Evolutionary conservation across 2,113 vertebrate genomes (phyloP), one percentile per base, ranked within the genome.

Genomic region (Odocoileus virginianus): DNA sequence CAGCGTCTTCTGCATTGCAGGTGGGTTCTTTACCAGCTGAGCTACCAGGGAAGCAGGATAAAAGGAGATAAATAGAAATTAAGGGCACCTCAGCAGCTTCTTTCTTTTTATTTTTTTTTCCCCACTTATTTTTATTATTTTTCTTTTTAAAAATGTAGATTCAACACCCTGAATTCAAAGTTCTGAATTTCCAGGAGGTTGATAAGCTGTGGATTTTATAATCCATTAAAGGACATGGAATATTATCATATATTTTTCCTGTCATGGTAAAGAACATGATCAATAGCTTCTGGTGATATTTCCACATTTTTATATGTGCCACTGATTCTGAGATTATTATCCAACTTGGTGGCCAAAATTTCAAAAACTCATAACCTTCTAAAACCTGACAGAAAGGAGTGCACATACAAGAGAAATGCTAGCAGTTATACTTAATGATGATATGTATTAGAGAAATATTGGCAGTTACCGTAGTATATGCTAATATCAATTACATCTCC

Each of bases 301-400:
- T 58, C 13, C 23, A 81, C 14, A 78, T 74, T 89, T 94, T 64
- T 58, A 45, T 50, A 52, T 50, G 28, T 64, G 47, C 15, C n/a
- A 78, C 54, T 52, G 7, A n/a, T 78, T 79, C 79, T 78, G 43
- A 89, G 7, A 58, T 28, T 74, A 6, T 28, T 84, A 83, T n/a
- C 19, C 15, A 81, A 50, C 13, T 88, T 25, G 76, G 15, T 55
- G 28, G 12, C 52, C 15, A 93, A 60, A 55, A 71, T 33, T 81
- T 89, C 7, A 52, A 82, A 94, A 40, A 54, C 2, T 54, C 4
- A 30, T n/a, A 93, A 64, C 27, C 6, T 50, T 76, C 4, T 64
- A 64, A 94, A 89, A 40, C 27, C 71, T 97, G 4, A 76, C 60
- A 91, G 71, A 86, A 86, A 94, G 95, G 7, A 93, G n/a, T 54